These are phyloP conservation scores for Cephalopachus bancanus DNA, from an alignment of 2,797 vertebrate species.

Conservation along the genomic window DNA sequence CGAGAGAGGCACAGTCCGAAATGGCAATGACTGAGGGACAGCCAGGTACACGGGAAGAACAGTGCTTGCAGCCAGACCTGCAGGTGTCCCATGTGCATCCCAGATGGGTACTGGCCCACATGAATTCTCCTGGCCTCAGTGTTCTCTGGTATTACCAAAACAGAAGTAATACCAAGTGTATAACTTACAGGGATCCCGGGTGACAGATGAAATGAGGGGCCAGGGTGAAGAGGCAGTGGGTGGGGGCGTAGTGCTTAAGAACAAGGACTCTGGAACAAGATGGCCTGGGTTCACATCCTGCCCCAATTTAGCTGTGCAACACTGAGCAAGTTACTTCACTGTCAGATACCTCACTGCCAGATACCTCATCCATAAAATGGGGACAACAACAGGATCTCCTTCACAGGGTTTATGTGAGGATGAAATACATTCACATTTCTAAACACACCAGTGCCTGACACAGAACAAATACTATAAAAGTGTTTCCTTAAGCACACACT, in stretches of 20 bases:
- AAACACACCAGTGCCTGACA: neutral
- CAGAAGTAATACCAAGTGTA: accelerated
- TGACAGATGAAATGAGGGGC: neutral
- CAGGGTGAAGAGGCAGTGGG: neutral
- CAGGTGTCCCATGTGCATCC: accelerated
- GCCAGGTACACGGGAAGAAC: neutral
- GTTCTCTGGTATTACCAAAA: neutral
- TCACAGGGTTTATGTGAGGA: neutral
- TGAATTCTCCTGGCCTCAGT: neutral
- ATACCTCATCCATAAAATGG: neutral
- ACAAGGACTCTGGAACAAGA: neutral
- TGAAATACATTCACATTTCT: neutral
- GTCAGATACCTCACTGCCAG: neutral
- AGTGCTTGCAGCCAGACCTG: accelerated
- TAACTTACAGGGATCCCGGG: neutral
- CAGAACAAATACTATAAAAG: neutral
- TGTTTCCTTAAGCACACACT: no score
- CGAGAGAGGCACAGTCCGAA: neutral
- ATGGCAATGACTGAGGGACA: accelerated
- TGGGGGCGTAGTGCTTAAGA: neutral
- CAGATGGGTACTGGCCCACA: neutral
- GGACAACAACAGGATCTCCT: neutral
- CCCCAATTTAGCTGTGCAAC: neutral
- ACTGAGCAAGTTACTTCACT: neutral
- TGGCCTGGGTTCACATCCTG: neutral